phyloP scores from a whole-genome alignment of 2,797 vertebrate genomes.

The Rachycentron canadum region DNA sequence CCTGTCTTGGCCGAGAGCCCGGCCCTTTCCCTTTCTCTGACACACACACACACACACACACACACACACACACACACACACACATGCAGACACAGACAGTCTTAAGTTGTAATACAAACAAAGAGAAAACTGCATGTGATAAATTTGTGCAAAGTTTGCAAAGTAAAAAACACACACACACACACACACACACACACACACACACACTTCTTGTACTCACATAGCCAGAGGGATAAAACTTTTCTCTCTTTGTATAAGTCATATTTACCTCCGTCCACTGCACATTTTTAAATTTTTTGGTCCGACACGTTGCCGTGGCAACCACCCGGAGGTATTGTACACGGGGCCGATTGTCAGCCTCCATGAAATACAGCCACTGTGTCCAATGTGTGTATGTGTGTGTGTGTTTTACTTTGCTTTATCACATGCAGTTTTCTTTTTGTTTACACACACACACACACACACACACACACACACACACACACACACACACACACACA shows the following conservation, averaged over 20 bases:
- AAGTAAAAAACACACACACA: conserved; percentile 17
- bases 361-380: conserved; percentile 17
- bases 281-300: conserved; percentile 18
- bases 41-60: conserved; percentile 9
- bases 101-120: no score
- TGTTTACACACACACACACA: no score
- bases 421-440: conserved; percentile 18
- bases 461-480: conserved; percentile 15
- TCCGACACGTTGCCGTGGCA: conserved; percentile 16
- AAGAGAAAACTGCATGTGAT: no score
- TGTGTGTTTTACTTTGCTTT: no score
- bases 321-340: conserved; percentile 27
- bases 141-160: no score
- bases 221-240: conserved; percentile 12
- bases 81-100: conserved; percentile 6
- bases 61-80: conserved; percentile 21
- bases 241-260: conserved; percentile 14
- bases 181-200: conserved; percentile 17
- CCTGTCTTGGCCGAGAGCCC: conserved; percentile 56
- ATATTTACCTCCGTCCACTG: conserved; percentile 8
- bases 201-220: not conserved
- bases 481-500: not conserved
- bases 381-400: not conserved
- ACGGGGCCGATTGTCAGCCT: not conserved
- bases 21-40: conserved; percentile 3